Evolutionary conservation across 1,140 invertebrate species (phyloP).

Genomic region (Belonocnema kinseyi): DNA sequence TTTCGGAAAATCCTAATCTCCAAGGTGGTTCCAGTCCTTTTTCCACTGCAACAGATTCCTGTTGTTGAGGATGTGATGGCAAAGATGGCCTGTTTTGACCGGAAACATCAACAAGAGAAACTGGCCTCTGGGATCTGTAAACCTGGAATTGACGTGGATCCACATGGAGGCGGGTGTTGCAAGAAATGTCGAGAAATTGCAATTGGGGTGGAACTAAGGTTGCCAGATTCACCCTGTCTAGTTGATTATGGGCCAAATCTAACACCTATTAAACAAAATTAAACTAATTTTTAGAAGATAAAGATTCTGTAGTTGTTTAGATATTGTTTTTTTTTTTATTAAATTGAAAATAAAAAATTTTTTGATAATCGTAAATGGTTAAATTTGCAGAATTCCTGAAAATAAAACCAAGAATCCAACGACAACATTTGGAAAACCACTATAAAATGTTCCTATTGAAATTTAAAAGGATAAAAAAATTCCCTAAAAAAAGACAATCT

Average conservation of each 20-base stretch:
- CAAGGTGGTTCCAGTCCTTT: slow-evolving; percentile 80
- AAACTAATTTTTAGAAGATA: slow-evolving; percentile 28
- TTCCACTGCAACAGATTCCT: slow-evolving; percentile 78
- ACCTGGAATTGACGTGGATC: slow-evolving; percentile 87
- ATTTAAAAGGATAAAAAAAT: no score
- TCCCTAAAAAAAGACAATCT: no score
- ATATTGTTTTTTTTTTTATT: not conserved
- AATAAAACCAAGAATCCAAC: no score
- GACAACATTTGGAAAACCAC: no score
- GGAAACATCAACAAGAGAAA: slow-evolving; percentile 89
- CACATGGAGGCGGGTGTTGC: slow-evolving; percentile 87
- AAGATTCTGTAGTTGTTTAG: not conserved
- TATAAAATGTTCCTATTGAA: no score
- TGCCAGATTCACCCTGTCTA: slow-evolving; percentile 86
- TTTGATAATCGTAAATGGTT: no score
- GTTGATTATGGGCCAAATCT: slow-evolving; percentile 89
- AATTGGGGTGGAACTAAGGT: slow-evolving; percentile 86
- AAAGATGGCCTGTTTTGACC: slow-evolving; percentile 83
- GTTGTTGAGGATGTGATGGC: slow-evolving; percentile 80
- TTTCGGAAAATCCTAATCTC: slow-evolving; percentile 89
- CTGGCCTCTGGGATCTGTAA: slow-evolving; percentile 85
- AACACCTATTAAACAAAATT: slow-evolving; percentile 77
- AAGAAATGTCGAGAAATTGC: slow-evolving; percentile 90
- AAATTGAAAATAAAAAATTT: no score
- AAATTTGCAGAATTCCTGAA: no score